Percentiles rank a stretch among this genome's conserved stretches.
Conservation (phyloP, 2,888 invertebrate genomes). For the Cephalotes varians region DNA sequence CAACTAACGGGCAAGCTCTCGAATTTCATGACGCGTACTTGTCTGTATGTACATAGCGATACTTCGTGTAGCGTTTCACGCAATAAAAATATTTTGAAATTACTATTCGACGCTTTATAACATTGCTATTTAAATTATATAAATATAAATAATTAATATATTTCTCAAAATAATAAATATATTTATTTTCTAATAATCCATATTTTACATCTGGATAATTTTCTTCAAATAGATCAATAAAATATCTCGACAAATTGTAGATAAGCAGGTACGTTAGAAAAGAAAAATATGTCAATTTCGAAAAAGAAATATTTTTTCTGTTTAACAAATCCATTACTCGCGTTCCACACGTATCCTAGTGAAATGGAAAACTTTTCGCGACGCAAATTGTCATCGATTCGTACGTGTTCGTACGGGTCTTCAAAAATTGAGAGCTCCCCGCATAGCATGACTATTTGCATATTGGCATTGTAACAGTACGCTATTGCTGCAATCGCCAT, state of each 20-base stretch:
- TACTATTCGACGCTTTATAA: background rate
- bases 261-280: background rate
- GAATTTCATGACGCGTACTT: conserved; percentile 28
- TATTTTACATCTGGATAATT: background rate
- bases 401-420: background rate
- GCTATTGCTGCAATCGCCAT: conserved; percentile 36
- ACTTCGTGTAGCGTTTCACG: background rate
- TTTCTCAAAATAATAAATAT: no score
- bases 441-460: conserved; percentile 38
- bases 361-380: conserved; percentile 9
- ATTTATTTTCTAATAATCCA: background rate
- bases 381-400: conserved; percentile 7
- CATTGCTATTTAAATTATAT: background rate
- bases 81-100: background rate
- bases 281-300: background rate
- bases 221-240: background rate
- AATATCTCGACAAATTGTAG: background rate
- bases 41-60: background rate
- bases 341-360: background rate
- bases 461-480: conserved; percentile 28
- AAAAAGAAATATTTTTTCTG: background rate
- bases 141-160: background rate
- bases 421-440: conserved; percentile 43
- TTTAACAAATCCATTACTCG: background rate
- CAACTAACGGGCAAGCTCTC: conserved; percentile 47